These are phyloP conservation scores for Triops longicaudatus DNA, from an alignment of 1,140 invertebrate genomes.

Conservation along the genomic window DNA sequence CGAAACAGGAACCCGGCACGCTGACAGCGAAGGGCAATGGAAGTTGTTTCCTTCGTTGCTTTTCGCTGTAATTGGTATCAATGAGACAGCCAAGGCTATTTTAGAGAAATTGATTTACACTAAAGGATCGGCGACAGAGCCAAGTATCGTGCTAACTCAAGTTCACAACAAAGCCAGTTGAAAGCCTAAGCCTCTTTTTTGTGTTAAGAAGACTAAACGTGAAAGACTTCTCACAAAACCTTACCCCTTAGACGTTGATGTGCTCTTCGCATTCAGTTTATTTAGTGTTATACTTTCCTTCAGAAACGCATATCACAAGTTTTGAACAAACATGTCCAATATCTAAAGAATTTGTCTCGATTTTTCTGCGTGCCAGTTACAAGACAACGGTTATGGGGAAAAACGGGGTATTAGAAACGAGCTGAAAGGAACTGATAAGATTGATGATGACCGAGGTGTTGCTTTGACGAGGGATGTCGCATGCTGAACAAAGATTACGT, in stretches of 20 bases:
- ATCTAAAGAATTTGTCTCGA: not conserved
- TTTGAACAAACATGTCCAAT: not conserved
- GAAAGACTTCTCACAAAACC: no score
- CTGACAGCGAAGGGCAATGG: not conserved
- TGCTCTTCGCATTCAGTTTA: no score
- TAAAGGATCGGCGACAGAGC: not conserved
- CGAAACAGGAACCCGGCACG: not conserved
- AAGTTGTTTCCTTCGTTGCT: slow-evolving; percentile 7
- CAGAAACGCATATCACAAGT: no score
- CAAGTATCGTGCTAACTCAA: no score
- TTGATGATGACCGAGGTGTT: slow-evolving; percentile 3
- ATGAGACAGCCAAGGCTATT: slow-evolving; percentile 1
- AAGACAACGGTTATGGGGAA: not conserved
- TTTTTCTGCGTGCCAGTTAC: not conserved
- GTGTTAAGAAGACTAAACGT: no score
- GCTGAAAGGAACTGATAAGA: not conserved
- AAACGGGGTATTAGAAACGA: not conserved
- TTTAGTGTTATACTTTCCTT: no score
- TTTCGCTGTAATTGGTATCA: not conserved
- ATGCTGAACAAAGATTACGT: not conserved
- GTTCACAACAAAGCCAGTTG: no score
- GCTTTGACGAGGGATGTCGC: not conserved
- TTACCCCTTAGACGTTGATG: no score
- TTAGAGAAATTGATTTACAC: not conserved
- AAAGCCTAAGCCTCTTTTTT: no score